phyloP scores from a whole-genome alignment of 1,140 invertebrate genomes.

The Trachymyrmex cornetzi region DNA sequence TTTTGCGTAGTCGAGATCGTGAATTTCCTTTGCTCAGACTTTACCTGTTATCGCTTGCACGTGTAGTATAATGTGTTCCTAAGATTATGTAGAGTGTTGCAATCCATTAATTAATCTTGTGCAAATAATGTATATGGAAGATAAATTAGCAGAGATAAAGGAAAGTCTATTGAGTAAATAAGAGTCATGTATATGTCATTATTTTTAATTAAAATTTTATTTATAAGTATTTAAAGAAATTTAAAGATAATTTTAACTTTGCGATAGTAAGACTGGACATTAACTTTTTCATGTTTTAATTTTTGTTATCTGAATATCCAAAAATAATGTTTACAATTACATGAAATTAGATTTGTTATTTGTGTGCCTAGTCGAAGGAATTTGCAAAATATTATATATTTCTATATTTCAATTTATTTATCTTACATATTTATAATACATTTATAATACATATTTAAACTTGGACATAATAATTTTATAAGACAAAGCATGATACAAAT shows the following conservation, averaged over 20 bases:
- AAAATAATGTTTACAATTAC: neutral
- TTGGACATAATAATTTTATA: neutral
- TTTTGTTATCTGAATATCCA: neutral
- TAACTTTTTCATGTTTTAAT: neutral
- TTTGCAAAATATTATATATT: neutral
- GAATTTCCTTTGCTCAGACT: constrained; percentile 22
- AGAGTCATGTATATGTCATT: too few species aligned
- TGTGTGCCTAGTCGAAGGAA: neutral
- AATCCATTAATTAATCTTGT: neutral
- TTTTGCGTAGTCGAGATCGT: constrained; percentile 22
- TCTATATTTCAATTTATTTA: neutral
- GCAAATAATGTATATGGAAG: neutral
- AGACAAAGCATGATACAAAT: neutral
- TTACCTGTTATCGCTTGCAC: constrained; percentile 1
- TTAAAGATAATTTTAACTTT: neutral
- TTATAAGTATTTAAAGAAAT: neutral
- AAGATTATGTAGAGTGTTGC: neutral
- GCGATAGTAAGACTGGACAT: neutral
- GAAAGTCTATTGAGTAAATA: too few species aligned
- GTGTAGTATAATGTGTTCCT: neutral
- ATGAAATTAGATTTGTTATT: neutral
- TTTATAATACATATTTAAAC: neutral
- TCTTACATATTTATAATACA: too few species aligned
- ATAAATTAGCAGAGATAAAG: neutral
- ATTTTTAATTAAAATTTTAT: neutral